A percentile compares a stretch with the other conserved stretches of the same genome.
phyloP scores from a whole-genome alignment of 2,888 invertebrate genomes.

The Chirona hameri region DNA sequence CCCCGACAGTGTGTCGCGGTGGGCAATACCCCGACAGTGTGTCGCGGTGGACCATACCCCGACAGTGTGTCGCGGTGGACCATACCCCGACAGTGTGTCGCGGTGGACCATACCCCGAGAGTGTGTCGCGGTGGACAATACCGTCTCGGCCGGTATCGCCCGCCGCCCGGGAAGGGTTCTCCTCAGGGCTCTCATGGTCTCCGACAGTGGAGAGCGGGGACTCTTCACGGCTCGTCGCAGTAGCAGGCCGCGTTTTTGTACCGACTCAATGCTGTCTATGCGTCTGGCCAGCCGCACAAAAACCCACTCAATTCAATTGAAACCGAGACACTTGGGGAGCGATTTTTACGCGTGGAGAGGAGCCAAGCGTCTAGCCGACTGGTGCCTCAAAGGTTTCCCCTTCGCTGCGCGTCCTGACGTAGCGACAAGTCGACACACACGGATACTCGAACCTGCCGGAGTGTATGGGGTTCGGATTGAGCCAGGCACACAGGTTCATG shows the following conservation, averaged over 20 bases:
- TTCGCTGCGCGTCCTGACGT: neutral
- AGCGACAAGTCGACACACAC: neutral
- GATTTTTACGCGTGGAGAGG: neutral
- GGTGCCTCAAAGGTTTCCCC: neutral
- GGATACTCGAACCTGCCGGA: neutral
- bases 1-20: too few species aligned
- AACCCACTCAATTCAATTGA: slow-evolving; percentile 1
- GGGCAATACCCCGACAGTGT: too few species aligned
- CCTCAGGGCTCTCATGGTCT: too few species aligned
- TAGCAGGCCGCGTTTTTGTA: neutral
- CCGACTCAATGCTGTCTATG: neutral
- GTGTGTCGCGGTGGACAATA: too few species aligned
- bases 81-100: too few species aligned
- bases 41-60: too few species aligned
- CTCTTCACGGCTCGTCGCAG: neutral
- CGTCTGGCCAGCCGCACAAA: neutral
- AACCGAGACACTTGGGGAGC: neutral
- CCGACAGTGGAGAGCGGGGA: too few species aligned
- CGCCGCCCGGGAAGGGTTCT: too few species aligned
- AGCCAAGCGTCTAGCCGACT: neutral
- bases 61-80: too few species aligned
- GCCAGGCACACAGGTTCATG: too few species aligned
- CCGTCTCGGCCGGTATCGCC: too few species aligned
- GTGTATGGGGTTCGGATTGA: neutral
- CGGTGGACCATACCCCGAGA: too few species aligned